Evolutionary conservation across 2,888 invertebrate species (phyloP), one percentile per base, ranked within the genome.

Genomic region (Gryllus longicercus): DNA sequence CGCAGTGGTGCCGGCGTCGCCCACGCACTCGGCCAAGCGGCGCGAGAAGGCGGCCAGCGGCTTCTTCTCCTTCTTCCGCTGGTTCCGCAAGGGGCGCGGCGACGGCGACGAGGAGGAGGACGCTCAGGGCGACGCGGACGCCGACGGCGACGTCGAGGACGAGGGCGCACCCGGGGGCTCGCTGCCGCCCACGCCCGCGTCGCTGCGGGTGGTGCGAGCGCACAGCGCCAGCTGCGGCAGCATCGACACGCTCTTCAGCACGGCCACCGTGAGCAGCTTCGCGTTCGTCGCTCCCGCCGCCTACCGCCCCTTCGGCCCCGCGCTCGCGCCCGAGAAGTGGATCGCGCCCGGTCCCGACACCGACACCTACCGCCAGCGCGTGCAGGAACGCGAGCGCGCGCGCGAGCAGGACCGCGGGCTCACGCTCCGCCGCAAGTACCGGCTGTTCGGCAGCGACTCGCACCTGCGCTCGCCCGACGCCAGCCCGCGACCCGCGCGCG

Each of bases 181-280:
- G 12, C 74, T 78, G 5, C 78, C 74, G n/a, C 76, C 80, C 21
- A 80, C 75, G n/a, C 82, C 81, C n/a, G 81, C 82, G 14, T 79
- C 84, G 11, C 82, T 82, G 21, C 79, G 84, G 63, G 81, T 83
- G 2, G 80, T 84, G 81, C 82, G 83, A 25, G 82, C 82, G 81
- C 84, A 85, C 77, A 88, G 88, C 78, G 89, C 90, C 82, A 90
- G 91, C 85, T 88, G 87, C 83, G 90, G 89, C 82, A 93, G 93
- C 85, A 88, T 93, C 82, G 91, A 91, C 84, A 93, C 93, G 83
- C 89, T 90, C 78, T 91, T 92, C 85, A 94, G 94, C 84, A 93
- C 91, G 81, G 91, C 93, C 78, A 93, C 93, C 14, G 93, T 91
- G 23, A 91, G 91, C 75, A 93, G 93, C 85, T 94, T 94, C 85